phyloP scores from a whole-genome alignment of 2,113 vertebrate genomes.

The Onychostruthus taczanowskii region DNA sequence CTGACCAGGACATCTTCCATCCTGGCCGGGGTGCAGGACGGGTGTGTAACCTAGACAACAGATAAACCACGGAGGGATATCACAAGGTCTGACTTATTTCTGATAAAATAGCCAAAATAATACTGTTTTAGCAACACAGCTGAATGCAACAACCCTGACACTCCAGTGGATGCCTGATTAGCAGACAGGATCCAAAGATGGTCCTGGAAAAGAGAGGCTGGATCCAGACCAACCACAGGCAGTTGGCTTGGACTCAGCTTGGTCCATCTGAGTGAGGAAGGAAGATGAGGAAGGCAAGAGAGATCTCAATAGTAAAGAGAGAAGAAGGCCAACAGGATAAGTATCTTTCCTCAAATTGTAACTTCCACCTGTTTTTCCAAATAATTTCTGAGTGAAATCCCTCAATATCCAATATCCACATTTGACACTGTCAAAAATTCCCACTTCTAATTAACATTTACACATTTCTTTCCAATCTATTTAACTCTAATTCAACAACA shows the following conservation, averaged over 20 bases:
- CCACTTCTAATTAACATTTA: not conserved
- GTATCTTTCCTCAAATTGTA: not conserved
- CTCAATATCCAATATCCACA: not conserved
- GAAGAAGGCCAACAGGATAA: not conserved
- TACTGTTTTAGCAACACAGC: not conserved
- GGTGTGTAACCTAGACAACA: rapidly evolving
- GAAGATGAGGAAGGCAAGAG: not conserved
- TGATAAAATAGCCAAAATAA: not conserved
- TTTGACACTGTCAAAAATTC: not conserved
- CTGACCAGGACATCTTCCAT: not conserved
- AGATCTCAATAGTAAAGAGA: not conserved
- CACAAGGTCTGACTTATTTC: not conserved
- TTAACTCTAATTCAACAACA: not conserved
- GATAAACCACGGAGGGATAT: not conserved
- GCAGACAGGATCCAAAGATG: not conserved
- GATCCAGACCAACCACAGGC: rapidly evolving
- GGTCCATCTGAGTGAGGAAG: not conserved
- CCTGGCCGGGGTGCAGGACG: not conserved
- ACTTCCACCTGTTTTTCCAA: not conserved
- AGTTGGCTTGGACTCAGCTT: not conserved
- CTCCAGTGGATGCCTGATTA: not conserved
- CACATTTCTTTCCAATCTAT: not conserved
- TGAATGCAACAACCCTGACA: not conserved
- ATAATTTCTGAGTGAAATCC: not conserved
- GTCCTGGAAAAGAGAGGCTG: not conserved